Conservation (phyloP, 1,140 invertebrate genomes). For the Pentalonia nigronervosa region DNA sequence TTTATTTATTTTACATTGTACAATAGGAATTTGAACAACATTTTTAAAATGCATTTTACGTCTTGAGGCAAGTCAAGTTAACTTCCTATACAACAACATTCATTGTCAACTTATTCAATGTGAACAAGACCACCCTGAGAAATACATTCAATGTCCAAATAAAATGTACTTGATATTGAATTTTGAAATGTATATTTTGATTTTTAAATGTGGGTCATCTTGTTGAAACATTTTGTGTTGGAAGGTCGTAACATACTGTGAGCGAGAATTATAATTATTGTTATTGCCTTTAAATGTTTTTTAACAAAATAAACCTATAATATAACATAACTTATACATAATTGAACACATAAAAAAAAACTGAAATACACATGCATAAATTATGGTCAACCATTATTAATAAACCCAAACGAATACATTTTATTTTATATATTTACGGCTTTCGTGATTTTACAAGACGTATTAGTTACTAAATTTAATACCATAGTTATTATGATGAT, state of each 20-base stretch:
- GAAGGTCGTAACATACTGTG: not conserved
- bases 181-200: constrained; percentile 4
- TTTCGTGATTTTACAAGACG: not conserved
- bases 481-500: not conserved
- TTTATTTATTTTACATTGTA: not conserved
- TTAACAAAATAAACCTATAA: not conserved
- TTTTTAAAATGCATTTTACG: not conserved
- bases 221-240: not conserved
- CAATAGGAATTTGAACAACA: not conserved
- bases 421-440: not conserved
- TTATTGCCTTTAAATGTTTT: not conserved
- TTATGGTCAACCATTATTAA: not conserved
- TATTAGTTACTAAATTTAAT: not conserved
- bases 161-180: not conserved
- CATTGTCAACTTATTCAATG: not conserved
- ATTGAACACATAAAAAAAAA: not conserved
- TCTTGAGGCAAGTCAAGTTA: not conserved
- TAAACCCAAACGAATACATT: not conserved
- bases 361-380: not conserved
- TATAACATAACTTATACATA: not conserved
- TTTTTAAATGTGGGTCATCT: not conserved
- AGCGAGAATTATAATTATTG: not conserved
- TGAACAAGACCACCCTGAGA: not conserved
- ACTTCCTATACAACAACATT: not conserved
- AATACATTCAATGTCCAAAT: constrained; percentile 9